A percentile compares a stretch with the other conserved stretches of the same genome.
Conservation (phyloP, 30 jellyfish, hydroid and myxozoan species). For the Haliclystus octoradiatus region DNA sequence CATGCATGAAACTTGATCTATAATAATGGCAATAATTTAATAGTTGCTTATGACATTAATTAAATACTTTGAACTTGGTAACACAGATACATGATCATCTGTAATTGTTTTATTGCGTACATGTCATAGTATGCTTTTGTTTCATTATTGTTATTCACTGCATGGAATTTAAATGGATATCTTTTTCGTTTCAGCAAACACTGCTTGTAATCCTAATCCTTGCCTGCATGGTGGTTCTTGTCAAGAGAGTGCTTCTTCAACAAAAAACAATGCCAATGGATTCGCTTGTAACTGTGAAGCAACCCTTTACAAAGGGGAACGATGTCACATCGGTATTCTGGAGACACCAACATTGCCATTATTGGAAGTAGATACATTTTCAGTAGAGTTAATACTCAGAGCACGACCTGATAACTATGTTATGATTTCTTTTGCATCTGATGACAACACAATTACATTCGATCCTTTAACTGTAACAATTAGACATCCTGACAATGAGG, state of each 20-base stretch:
- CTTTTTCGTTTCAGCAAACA: too few species aligned
- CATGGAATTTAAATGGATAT: too few species aligned
- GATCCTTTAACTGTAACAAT: neutral
- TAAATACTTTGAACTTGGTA: too few species aligned
- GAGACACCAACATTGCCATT: neutral
- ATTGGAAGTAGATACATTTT: neutral
- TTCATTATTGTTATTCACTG: too few species aligned
- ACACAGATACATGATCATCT: too few species aligned
- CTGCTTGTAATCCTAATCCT: conserved; percentile 1
- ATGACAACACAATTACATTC: neutral
- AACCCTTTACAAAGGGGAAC: neutral
- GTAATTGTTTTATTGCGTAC: too few species aligned
- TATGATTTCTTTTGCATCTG: neutral
- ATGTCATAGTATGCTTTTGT: too few species aligned
- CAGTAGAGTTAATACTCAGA: neutral
- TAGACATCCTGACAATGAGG: neutral
- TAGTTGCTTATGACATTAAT: too few species aligned
- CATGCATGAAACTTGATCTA: too few species aligned
- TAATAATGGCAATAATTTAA: too few species aligned
- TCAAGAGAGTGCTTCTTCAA: too few species aligned
- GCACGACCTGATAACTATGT: neutral
- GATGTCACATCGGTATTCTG: neutral
- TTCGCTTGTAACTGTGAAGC: conserved; percentile 2
- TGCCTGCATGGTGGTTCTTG: conserved; percentile 8
- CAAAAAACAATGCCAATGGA: neutral